These are phyloP conservation scores for Proisotoma minuta DNA, from an alignment of 2,888 invertebrate species.

Conservation along the genomic window DNA sequence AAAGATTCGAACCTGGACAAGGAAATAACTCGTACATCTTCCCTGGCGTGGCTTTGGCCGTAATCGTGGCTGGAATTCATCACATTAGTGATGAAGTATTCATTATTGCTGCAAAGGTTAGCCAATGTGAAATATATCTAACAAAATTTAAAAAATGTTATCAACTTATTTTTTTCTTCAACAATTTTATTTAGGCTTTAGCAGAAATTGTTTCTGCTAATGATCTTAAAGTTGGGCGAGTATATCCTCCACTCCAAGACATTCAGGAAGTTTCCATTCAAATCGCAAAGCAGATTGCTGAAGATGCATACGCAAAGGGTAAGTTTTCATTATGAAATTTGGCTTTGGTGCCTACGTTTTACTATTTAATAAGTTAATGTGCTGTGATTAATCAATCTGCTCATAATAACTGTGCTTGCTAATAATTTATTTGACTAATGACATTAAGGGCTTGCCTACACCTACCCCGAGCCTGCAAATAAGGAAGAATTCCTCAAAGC, in stretches of 20 bases:
- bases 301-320: conserved; percentile 86
- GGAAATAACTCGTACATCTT: conserved; percentile 97
- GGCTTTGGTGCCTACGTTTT: too few relatives aligned
- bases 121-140: too few relatives aligned
- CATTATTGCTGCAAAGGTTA: conserved; percentile 70
- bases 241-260: conserved; percentile 82
- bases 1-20: conserved; percentile 84
- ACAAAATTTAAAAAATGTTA: neutral
- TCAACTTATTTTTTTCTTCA: too few relatives aligned
- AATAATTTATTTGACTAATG: too few relatives aligned
- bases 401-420: too few relatives aligned
- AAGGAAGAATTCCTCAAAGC: conserved; percentile 65
- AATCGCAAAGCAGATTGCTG: conserved; percentile 81
- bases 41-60: conserved; percentile 91
- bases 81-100: conserved; percentile 92
- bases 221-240: conserved; percentile 61
- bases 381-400: too few relatives aligned
- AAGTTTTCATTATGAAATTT: too few relatives aligned
- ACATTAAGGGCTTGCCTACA: too few relatives aligned
- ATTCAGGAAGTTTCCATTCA: conserved; percentile 83
- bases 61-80: conserved; percentile 86
- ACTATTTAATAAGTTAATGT: too few relatives aligned
- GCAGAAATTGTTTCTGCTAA: conserved; percentile 77
- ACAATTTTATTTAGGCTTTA: conserved; percentile 67
- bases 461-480: conserved; percentile 79